Evolutionary conservation across 2,888 invertebrate species (phyloP).

Genomic region (Hecatera dysodea): DNA sequence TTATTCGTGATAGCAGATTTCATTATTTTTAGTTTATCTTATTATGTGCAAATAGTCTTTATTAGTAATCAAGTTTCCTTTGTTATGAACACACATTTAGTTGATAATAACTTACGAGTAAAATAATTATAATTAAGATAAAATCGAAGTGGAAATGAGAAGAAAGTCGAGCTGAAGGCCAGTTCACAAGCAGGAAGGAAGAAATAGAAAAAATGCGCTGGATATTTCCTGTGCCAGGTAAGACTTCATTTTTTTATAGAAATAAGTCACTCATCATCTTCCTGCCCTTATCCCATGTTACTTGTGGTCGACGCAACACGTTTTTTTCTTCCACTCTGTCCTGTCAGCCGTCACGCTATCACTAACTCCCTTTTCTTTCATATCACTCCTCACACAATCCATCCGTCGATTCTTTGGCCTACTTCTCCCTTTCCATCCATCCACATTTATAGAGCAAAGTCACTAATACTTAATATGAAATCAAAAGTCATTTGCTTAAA

Average conservation of each 20-base stretch:
- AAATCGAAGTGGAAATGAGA: conserved; percentile 62
- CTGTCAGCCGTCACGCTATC: no score
- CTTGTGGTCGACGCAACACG: no score
- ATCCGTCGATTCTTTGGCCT: no score
- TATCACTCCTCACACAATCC: no score
- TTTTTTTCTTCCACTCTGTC: no score
- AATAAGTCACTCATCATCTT: neutral
- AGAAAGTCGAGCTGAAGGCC: conserved; percentile 71
- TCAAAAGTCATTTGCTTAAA: no score
- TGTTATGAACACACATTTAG: conserved; percentile 49
- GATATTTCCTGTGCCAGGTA: conserved; percentile 90
- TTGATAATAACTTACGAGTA: conserved; percentile 41
- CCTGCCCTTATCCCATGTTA: no score
- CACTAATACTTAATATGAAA: no score
- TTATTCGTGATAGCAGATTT: neutral
- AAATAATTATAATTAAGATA: conserved; percentile 52
- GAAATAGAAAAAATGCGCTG: conserved; percentile 86
- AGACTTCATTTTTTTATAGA: conserved; percentile 2
- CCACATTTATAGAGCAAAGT: no score
- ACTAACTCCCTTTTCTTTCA: no score
- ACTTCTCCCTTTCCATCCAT: no score
- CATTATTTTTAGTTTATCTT: neutral
- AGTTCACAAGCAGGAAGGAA: conserved; percentile 53
- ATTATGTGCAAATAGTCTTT: conserved; percentile 6
- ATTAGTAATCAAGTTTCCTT: conserved; percentile 23